A percentile compares a stretch with the other conserved stretches of the same genome.
Evolutionary conservation across 2,797 vertebrate species (phyloP).

Genomic region (Rhodeus uyekii): DNA sequence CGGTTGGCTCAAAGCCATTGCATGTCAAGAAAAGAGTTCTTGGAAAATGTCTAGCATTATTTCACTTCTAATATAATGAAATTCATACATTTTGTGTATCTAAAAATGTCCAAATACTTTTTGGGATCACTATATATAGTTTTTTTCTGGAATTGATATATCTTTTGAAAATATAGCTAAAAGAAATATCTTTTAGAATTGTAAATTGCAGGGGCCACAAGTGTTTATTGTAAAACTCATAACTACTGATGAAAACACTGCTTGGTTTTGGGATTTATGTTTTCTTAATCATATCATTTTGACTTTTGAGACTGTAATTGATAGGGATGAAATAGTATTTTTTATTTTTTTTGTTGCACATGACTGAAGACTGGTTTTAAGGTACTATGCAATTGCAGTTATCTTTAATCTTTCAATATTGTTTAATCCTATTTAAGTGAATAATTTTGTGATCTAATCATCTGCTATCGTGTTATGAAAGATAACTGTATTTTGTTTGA

Average conservation of each 20-base stretch:
- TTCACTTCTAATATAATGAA: background rate
- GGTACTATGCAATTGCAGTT: slow-evolving; percentile 67
- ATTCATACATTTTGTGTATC: slow-evolving; percentile 11
- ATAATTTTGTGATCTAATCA: slow-evolving; percentile 52
- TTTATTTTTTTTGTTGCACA: slow-evolving; percentile 62
- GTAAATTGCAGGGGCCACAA: background rate
- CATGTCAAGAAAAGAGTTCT: background rate
- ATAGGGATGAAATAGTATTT: slow-evolving; percentile 30
- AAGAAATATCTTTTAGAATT: slow-evolving; percentile 2
- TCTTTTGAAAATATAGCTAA: slow-evolving; percentile 16
- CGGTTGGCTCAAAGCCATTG: background rate
- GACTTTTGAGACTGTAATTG: slow-evolving; percentile 19
- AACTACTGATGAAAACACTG: slow-evolving; percentile 46
- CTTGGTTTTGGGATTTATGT: slow-evolving; percentile 12
- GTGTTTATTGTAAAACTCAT: slow-evolving; percentile 30
- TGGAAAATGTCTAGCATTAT: background rate
- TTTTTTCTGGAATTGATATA: background rate
- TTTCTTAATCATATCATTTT: slow-evolving; percentile 32
- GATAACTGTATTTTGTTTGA: slow-evolving; percentile 44
- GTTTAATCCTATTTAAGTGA: slow-evolving; percentile 63
- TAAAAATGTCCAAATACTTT: slow-evolving; percentile 2
- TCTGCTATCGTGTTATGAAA: slow-evolving; percentile 27
- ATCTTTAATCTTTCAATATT: slow-evolving; percentile 52
- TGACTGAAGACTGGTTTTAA: slow-evolving; percentile 64
- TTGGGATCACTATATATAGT: background rate